phyloP scores from a whole-genome alignment of 2,113 vertebrate genomes.

The Lepus timidus region DNA sequence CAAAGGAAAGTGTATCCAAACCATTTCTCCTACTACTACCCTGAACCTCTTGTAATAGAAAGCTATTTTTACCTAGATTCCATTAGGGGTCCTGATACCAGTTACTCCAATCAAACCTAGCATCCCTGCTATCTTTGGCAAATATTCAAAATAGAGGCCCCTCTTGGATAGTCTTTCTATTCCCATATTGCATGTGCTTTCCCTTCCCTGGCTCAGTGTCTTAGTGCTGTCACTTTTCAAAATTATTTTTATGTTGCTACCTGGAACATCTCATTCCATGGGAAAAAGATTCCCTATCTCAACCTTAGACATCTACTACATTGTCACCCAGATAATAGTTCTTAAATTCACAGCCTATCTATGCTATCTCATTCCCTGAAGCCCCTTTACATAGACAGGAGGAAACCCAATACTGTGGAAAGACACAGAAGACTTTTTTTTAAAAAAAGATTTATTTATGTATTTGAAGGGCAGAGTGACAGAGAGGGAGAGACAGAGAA shows the following conservation, averaged over 20 bases:
- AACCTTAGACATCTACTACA: neutral
- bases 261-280: neutral
- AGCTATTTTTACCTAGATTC: neutral
- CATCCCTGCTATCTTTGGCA: constrained; percentile 3
- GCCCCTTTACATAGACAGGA: neutral
- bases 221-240: neutral
- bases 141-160: neutral
- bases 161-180: constrained; percentile 48
- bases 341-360: constrained; percentile 1
- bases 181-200: neutral
- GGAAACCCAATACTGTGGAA: neutral
- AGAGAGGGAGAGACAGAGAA: no score
- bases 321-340: neutral
- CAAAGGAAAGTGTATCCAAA: neutral
- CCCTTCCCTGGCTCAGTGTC: neutral
- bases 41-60: neutral
- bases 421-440: neutral
- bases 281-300: neutral
- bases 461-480: no score
- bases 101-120: neutral
- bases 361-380: neutral
- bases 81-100: neutral
- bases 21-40: neutral
- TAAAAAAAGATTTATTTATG: no score
- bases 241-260: neutral